These are phyloP conservation scores for Andrena bicolor DNA, from an alignment of 2,888 invertebrate genomes.

Conservation along the genomic window DNA sequence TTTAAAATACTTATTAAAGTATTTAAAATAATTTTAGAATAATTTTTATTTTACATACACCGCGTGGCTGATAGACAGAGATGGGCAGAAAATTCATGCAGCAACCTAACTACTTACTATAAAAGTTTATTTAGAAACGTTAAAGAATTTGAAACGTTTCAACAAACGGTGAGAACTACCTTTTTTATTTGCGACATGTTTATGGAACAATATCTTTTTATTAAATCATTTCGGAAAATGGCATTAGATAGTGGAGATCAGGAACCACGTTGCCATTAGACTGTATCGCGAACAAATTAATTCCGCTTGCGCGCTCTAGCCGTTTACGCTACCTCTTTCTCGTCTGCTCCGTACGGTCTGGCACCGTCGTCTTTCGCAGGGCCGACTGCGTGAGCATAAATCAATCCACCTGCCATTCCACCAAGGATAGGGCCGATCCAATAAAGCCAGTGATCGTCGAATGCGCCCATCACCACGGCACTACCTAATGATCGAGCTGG, in stretches of 20 bases:
- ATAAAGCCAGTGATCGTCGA: constrained; percentile 95
- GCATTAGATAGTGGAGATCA: not conserved
- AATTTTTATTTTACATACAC: too few relatives aligned
- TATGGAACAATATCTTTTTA: not conserved
- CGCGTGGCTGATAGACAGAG: too few relatives aligned
- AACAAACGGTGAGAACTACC: not conserved
- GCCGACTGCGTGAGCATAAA: constrained; percentile 88
- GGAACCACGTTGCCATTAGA: not conserved
- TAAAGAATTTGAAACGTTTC: not conserved
- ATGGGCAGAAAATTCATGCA: too few relatives aligned
- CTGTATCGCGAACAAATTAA: not conserved
- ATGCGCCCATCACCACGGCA: constrained; percentile 91
- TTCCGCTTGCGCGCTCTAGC: constrained; percentile 26
- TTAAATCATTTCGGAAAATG: not conserved
- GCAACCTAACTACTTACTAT: not conserved
- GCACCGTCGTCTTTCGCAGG: constrained; percentile 80
- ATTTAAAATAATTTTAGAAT: too few relatives aligned
- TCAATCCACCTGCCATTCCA: constrained; percentile 91
- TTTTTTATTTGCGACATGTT: not conserved
- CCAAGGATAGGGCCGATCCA: constrained; percentile 96
- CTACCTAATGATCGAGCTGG: constrained; percentile 96
- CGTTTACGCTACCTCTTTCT: constrained; percentile 83
- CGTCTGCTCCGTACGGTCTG: constrained; percentile 83
- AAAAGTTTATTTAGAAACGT: not conserved
- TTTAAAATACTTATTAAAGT: too few relatives aligned